Percentiles rank a stretch among this genome's conserved stretches.
Conservation (phyloP, 2,888 invertebrate genomes). For the Brenthis hecate region DNA sequence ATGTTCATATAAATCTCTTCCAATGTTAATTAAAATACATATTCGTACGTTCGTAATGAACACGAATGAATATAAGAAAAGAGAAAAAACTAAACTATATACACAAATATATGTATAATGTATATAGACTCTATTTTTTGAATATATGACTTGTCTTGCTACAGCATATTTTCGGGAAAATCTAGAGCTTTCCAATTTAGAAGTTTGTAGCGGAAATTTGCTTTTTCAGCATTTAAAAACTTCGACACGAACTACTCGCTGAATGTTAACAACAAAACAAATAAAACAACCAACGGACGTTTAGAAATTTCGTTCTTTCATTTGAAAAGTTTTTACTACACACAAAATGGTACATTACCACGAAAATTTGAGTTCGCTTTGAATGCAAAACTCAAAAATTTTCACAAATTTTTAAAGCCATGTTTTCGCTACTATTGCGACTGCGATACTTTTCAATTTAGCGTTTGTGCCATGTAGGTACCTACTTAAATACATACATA, state of each 20-base stretch:
- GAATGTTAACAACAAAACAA: neutral
- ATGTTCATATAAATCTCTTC: neutral
- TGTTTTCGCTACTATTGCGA: too few relatives aligned
- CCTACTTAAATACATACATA: too few relatives aligned
- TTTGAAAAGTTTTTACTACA: neutral
- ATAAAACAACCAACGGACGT: constrained; percentile 5
- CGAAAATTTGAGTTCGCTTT: neutral
- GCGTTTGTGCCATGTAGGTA: too few relatives aligned
- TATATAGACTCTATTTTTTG: too few relatives aligned
- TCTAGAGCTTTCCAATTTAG: neutral
- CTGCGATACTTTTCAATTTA: too few relatives aligned
- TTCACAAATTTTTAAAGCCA: too few relatives aligned
- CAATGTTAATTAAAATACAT: too few relatives aligned
- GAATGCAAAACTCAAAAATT: neutral
- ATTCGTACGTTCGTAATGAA: too few relatives aligned
- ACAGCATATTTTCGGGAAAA: neutral
- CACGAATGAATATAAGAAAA: too few relatives aligned
- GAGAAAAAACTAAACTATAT: too few relatives aligned
- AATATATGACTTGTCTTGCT: too few relatives aligned
- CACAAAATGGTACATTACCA: neutral
- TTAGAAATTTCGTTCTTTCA: constrained; percentile 1
- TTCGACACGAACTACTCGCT: neutral
- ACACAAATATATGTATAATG: too few relatives aligned
- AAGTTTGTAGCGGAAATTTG: neutral
- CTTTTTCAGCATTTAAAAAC: neutral